phyloP scores from a whole-genome alignment of 2,797 vertebrate genomes.

The Hapalemur alaotrensis region DNA sequence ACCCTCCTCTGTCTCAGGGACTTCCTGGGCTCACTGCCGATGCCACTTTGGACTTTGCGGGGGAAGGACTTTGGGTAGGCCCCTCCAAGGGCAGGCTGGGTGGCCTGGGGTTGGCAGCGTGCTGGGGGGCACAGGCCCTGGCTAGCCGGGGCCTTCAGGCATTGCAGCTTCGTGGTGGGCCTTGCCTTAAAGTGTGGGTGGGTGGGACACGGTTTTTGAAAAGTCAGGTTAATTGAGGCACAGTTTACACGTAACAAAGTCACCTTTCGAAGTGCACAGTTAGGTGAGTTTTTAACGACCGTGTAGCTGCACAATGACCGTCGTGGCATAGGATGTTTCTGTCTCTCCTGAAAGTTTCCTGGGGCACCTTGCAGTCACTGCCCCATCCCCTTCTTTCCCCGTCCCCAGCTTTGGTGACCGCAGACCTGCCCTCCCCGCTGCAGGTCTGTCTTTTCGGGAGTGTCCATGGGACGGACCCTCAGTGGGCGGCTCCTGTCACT shows the following conservation, averaged over 20 bases:
- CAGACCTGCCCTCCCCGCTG: too few species aligned
- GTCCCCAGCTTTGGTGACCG: fast-evolving
- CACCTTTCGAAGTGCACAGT: fast-evolving
- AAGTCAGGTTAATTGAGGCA: background rate
- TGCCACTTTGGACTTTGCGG: background rate
- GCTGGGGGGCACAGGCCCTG: background rate
- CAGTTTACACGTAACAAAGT: fast-evolving
- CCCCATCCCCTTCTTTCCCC: fast-evolving
- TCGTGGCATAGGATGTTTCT: fast-evolving
- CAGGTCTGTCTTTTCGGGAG: background rate
- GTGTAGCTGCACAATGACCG: fast-evolving
- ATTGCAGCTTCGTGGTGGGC: too few species aligned
- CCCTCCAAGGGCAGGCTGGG: background rate
- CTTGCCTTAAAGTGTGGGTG: too few species aligned
- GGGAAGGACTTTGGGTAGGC: background rate
- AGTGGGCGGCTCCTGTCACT: background rate
- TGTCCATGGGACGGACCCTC: background rate
- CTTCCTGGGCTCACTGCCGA: background rate
- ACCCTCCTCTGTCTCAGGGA: background rate
- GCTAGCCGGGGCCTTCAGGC: too few species aligned
- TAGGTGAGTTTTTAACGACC: background rate
- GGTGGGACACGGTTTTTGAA: too few species aligned
- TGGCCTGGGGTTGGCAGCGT: background rate
- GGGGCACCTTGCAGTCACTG: fast-evolving
- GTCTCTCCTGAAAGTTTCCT: too few species aligned